Conservation (phyloP, 2,888 invertebrate genomes). For the Strigamia crassipes region DNA sequence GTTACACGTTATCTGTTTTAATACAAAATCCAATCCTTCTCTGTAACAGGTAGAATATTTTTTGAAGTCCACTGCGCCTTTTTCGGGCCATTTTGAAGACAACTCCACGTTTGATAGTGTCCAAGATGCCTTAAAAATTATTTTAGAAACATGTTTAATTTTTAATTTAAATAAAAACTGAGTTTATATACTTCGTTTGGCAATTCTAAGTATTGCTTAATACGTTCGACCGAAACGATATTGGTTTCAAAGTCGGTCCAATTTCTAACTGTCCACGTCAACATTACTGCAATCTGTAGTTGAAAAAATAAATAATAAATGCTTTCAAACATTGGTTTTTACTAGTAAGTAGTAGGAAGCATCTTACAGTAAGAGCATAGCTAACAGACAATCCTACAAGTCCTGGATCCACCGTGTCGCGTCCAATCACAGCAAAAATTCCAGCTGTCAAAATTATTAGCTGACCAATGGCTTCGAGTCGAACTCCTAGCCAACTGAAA, state of each 20-base stretch:
- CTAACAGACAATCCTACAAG: constrained; percentile 63
- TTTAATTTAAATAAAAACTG: not conserved
- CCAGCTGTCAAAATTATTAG: constrained; percentile 92
- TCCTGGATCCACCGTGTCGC: constrained; percentile 73
- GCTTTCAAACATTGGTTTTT: no score
- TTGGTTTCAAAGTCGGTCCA: constrained; percentile 64
- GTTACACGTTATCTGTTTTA: constrained; percentile 54
- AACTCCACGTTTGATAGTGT: constrained; percentile 48
- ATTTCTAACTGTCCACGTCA: constrained; percentile 64
- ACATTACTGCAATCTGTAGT: constrained; percentile 60
- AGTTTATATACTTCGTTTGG: constrained; percentile 58
- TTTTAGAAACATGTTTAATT: not conserved
- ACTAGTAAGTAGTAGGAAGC: not conserved
- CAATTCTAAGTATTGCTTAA: constrained; percentile 62
- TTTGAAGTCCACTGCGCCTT: constrained; percentile 55
- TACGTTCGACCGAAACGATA: constrained; percentile 64
- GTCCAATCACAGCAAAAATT: constrained; percentile 83
- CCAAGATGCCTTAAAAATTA: constrained; percentile 4
- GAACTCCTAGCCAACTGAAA: constrained; percentile 85
- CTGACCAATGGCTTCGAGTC: constrained; percentile 95
- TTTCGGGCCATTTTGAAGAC: constrained; percentile 55
- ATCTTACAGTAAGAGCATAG: constrained; percentile 59
- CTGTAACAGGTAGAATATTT: constrained; percentile 55
- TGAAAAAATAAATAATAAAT: no score
- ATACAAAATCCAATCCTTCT: constrained; percentile 54